Evolutionary conservation across 2,113 vertebrate genomes (phyloP).

Genomic region (Pelmatolapia mariae): DNA sequence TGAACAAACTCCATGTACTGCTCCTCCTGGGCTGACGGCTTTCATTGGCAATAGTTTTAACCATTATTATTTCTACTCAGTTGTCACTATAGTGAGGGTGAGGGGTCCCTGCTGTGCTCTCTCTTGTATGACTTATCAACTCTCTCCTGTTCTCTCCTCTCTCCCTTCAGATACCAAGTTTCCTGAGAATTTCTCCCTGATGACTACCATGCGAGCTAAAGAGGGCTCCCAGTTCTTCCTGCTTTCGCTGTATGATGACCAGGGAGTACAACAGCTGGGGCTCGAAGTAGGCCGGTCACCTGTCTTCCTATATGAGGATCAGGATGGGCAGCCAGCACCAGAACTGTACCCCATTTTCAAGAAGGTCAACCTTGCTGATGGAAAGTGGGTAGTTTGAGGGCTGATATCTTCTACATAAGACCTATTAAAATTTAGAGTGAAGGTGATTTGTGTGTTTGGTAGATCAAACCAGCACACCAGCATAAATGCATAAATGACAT

Average conservation of each 20-base stretch:
- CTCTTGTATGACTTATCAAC: conserved; percentile 1
- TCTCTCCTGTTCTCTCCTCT: neutral
- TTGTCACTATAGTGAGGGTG: neutral
- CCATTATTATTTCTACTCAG: conserved; percentile 30
- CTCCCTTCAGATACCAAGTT: conserved; percentile 73
- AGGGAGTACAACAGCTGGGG: conserved; percentile 81
- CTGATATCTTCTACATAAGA: neutral
- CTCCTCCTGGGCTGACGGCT: neutral
- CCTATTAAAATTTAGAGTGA: neutral
- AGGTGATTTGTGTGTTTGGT: neutral
- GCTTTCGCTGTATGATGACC: conserved; percentile 81
- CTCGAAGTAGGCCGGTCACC: conserved; percentile 80
- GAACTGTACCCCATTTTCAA: conserved; percentile 77
- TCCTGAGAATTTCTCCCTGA: conserved; percentile 83
- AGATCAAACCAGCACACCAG: neutral
- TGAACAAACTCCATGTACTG: neutral
- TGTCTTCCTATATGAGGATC: conserved; percentile 82
- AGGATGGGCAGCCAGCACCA: conserved; percentile 69
- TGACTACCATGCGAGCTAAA: conserved; percentile 77
- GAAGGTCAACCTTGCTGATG: conserved; percentile 80
- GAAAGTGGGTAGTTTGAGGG: conserved; percentile 75
- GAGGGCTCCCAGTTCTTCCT: conserved; percentile 78
- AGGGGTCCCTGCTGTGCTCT: conserved; percentile 1
- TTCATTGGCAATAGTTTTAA: conserved; percentile 17
- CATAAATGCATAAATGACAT: neutral